Base-by-base conservation (phyloP, 2,113 vertebrate species). In the Daboia siamensis region DNA sequence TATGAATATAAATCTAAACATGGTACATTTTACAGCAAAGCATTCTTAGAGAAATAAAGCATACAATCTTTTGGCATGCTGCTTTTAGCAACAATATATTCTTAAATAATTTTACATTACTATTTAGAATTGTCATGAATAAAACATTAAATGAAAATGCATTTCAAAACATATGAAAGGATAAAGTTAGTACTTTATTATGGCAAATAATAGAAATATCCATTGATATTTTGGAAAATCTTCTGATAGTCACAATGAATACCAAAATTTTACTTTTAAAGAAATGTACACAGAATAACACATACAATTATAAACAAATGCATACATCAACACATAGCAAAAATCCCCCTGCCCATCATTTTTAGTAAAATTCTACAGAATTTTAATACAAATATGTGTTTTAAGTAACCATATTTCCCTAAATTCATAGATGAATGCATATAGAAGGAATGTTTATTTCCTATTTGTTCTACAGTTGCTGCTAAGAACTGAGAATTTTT, bases 111-210 rank as follows among this genome's bases (percentile, higher is more conserved):
- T 94, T 94, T 64, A 74, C n/a, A n/a, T 95, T 93, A 74, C 90
- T 89, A 64, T 89, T 94, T 91, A 94, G 88, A 89, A 87, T 55
- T 96, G 91, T 39, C 92, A 89, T 87, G 94, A 91, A 90, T 93
- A 61, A 93, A 29, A 69, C 93, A 95, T 48, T 48, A 95, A 96
- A 95, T 54, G 20, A 93, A 94, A 93, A 91, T 88, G 92, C 57
- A 0, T 88, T 90, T 94, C 93, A 33, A 10, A 94, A 5, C n/a
- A 91, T 59, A 88, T 61, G 74, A 96, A 80, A 97, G 96, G 21
- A 55, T 93, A 94, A 96, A 89, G 54, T 90, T 94, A 80, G 23
- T 44, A 91, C 94, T 97, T 96, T 96, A 95, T 94, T 97, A 69
- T 69, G 11, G 0, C 3, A 39, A 20, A 80, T 80, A 20, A 20